A percentile compares a stretch with the other conserved stretches of the same genome.
These are phyloP conservation scores for Salarias fasciatus DNA, from an alignment of 2,797 vertebrate species.

Conservation along the genomic window DNA sequence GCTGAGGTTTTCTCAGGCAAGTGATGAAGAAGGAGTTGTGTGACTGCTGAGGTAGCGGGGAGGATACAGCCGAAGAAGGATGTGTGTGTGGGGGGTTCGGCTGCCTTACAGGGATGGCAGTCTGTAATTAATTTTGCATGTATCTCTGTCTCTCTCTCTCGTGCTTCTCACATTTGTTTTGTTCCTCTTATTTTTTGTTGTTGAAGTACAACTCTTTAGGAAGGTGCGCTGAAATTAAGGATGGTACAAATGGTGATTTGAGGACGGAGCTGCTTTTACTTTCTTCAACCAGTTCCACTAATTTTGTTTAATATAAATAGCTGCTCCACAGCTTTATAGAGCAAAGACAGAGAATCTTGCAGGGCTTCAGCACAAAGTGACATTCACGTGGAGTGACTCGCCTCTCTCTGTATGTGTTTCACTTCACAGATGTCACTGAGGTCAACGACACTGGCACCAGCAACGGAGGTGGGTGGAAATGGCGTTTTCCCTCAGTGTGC, in stretches of 20 bases:
- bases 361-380: constrained; percentile 5
- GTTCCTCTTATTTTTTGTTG: constrained; percentile 55
- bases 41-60: constrained; percentile 57
- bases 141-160: constrained; percentile 61
- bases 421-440: constrained; percentile 60
- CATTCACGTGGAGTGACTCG: not conserved
- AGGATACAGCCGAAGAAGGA: constrained; percentile 30
- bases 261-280: constrained; percentile 6
- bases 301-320: not conserved
- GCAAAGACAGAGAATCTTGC: constrained; percentile 3
- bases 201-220: constrained; percentile 67
- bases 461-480: constrained; percentile 69
- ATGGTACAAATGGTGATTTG: constrained; percentile 33
- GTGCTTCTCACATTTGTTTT: constrained; percentile 66
- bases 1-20: constrained; percentile 57
- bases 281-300: constrained; percentile 11
- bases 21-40: constrained; percentile 62
- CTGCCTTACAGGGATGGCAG: constrained; percentile 69
- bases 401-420: constrained; percentile 25
- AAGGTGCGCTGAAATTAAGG: constrained; percentile 50
- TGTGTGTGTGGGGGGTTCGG: constrained; percentile 26
- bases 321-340: too few species aligned
- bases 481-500: not conserved
- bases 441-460: constrained; percentile 61
- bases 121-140: constrained; percentile 81